Base-by-base conservation (phyloP, 2,797 vertebrate genomes). In the Vespertilio murinus region DNA sequence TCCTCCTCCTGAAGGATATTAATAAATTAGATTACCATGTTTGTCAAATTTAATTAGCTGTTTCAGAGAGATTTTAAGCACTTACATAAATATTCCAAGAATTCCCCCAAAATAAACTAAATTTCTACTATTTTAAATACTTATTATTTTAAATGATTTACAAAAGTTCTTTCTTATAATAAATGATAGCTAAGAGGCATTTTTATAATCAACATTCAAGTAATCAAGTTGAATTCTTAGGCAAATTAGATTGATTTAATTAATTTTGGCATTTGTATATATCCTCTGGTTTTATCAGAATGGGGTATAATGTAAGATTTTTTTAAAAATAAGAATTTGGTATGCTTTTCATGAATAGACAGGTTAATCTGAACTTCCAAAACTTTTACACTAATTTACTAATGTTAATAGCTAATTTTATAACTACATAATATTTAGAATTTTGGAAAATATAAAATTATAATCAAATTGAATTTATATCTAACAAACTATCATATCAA, bases 21-120 rank as follows among this genome's bases (percentile, higher is more conserved):
- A 88, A 87, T 92, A 90, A 87, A 85, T 79, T 94, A 95, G 64
- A 86, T 64, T 83, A 86, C 8, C 59, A 6, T 56, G 5, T 47
- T 17, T 93, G 18, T 80, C 82, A 88, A 85, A 77, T 82, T 23
- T 65, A 91, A 69, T 74, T 54, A 90, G 88, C 64, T 92, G 54
- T 5, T 70, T 93, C 52, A 33, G n/a, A 94, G 59, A 73, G 7
- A 69, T 90, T 90, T 88, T 93, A 91, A 95, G 69, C 18, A 88
- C 30, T 78, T 88, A 64, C 10, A 85, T 82, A 90, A 82, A 79
- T 25, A 87, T 81, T 54, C 33, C 28, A 69, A 94, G 69, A 94
- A 83, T 93, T 88, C 4, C 11, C 23, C 42, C 12, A 71, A 75
- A 77, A 54, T 14, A 70, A 64, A 74, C 30, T 71, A 16, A 56